Conservation (phyloP, 2,797 vertebrate species). For the Diglossa cyanea region DNA sequence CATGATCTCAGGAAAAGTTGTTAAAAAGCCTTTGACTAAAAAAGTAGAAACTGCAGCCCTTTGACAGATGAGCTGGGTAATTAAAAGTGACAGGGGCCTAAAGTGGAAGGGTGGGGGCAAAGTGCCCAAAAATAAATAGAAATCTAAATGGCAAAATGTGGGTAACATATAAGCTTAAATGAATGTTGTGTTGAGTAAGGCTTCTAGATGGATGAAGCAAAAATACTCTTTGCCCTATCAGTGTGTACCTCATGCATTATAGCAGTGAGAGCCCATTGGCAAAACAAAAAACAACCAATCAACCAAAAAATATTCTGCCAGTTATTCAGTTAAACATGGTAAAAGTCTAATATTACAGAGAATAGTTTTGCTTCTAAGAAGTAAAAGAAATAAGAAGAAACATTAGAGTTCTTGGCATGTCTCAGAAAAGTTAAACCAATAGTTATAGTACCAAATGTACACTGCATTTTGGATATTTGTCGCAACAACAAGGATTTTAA, state of each 20-base stretch:
- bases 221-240: background rate
- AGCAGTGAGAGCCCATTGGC: background rate
- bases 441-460: background rate
- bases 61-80: slow-evolving; percentile 24
- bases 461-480: background rate
- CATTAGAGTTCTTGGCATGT: background rate
- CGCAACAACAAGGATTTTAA: background rate
- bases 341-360: background rate
- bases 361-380: background rate
- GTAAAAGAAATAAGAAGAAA: background rate
- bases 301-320: background rate
- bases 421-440: background rate
- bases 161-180: background rate
- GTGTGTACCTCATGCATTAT: background rate
- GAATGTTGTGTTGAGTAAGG: background rate
- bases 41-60: background rate
- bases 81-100: background rate
- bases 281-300: background rate
- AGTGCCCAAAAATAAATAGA: slow-evolving; percentile 15
- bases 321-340: background rate
- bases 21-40: background rate
- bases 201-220: background rate
- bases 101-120: background rate
- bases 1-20: background rate
- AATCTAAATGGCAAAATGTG: background rate